phyloP scores from a whole-genome alignment of 2,113 vertebrate species.

The Labrus mixtus region DNA sequence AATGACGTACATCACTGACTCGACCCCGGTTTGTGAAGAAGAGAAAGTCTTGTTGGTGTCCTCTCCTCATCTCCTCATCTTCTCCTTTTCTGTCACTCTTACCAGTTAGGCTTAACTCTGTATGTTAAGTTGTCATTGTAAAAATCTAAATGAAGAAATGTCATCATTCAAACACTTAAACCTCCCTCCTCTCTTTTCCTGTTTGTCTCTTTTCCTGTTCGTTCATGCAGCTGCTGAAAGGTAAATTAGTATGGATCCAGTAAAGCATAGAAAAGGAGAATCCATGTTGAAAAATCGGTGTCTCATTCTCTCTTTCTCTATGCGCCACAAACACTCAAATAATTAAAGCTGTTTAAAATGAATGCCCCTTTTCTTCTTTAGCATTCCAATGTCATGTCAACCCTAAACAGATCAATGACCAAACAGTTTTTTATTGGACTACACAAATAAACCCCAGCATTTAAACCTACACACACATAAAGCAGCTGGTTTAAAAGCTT shows the following conservation, averaged over 20 bases:
- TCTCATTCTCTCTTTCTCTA: neutral
- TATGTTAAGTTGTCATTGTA: slow-evolving; percentile 12
- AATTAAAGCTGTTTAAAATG: too few relatives aligned
- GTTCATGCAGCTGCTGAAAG: slow-evolving; percentile 7
- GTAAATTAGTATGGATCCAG: slow-evolving; percentile 60
- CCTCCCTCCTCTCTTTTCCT: slow-evolving; percentile 5
- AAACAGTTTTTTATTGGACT: slow-evolving; percentile 40
- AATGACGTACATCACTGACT: too few relatives aligned
- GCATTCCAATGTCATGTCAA: slow-evolving; percentile 9
- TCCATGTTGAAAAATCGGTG: slow-evolving; percentile 1
- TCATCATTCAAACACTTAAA: slow-evolving; percentile 16
- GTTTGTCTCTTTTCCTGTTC: slow-evolving; percentile 8
- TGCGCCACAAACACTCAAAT: slow-evolving; percentile 18
- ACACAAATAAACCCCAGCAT: slow-evolving; percentile 3
- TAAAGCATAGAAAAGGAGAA: slow-evolving; percentile 11
- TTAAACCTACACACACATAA: slow-evolving; percentile 15
- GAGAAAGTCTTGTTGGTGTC: neutral
- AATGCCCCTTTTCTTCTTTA: slow-evolving; percentile 16
- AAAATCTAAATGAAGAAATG: slow-evolving; percentile 15
- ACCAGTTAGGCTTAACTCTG: slow-evolving; percentile 12
- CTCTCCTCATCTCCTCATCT: too few relatives aligned
- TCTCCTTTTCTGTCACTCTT: neutral
- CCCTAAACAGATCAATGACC: slow-evolving; percentile 26
- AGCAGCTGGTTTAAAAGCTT: slow-evolving; percentile 15
- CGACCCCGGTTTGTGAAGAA: neutral